Conservation (phyloP, 2,797 vertebrate species). For the Apogon hyalosoma region DNA sequence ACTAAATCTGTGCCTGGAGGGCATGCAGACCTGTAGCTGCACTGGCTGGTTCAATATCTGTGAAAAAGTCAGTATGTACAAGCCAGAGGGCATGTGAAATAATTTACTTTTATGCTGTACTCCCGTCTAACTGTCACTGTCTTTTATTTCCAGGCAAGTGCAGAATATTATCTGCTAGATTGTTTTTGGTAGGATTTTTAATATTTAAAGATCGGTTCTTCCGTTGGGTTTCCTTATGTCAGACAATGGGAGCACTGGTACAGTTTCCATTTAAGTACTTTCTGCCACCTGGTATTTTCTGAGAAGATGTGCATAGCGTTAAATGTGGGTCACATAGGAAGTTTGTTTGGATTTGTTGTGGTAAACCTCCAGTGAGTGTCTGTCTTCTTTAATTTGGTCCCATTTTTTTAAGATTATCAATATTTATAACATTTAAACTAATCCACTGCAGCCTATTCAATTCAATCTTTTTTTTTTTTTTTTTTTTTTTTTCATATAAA, state of each 20-base stretch:
- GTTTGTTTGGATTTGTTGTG: slow-evolving; percentile 33
- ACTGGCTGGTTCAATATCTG: slow-evolving; percentile 64
- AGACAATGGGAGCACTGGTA: slow-evolving; percentile 33
- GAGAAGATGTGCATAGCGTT: slow-evolving; percentile 21
- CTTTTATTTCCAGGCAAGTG: slow-evolving; percentile 71
- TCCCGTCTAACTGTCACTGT: slow-evolving; percentile 76
- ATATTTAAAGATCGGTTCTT: slow-evolving; percentile 62
- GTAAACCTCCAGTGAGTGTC: slow-evolving; percentile 13
- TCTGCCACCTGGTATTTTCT: slow-evolving; percentile 35
- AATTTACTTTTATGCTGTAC: slow-evolving; percentile 78
- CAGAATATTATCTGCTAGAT: slow-evolving; percentile 68
- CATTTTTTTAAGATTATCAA: not conserved
- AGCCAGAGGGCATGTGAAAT: slow-evolving; percentile 78
- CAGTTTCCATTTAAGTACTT: slow-evolving; percentile 38
- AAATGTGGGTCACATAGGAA: slow-evolving; percentile 38
- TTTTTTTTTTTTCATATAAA: not conserved
- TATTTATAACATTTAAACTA: slow-evolving; percentile 18
- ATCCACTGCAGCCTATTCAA: slow-evolving; percentile 6
- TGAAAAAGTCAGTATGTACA: slow-evolving; percentile 74
- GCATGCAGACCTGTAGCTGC: slow-evolving; percentile 61
- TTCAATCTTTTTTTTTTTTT: too few relatives aligned
- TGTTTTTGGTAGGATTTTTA: slow-evolving; percentile 55
- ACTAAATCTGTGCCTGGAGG: slow-evolving; percentile 44
- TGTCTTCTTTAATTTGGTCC: slow-evolving; percentile 1
- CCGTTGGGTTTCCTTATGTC: slow-evolving; percentile 52